A percentile compares a stretch with the other conserved stretches of the same genome.
phyloP scores from a whole-genome alignment of 2,113 vertebrate species.

The Pterocles orientalis region DNA sequence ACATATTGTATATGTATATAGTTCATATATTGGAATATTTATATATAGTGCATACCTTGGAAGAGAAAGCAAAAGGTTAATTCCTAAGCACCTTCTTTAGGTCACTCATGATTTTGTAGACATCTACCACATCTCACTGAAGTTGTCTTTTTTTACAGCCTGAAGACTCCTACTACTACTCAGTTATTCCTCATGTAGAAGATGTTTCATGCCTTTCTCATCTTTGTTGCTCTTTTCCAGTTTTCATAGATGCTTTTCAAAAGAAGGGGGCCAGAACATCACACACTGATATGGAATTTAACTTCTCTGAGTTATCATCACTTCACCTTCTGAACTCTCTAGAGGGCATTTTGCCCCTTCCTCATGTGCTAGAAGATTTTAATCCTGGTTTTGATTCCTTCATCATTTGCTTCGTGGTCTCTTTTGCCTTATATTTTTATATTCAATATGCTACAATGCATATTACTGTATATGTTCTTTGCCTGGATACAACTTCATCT shows the following conservation, averaged over 20 bases:
- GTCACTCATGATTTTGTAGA: background rate
- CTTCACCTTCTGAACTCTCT: background rate
- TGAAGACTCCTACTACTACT: background rate
- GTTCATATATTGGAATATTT: too few species aligned
- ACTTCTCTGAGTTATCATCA: background rate
- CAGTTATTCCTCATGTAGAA: background rate
- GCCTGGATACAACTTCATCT: background rate
- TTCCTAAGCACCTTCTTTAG: background rate
- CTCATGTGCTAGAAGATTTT: background rate
- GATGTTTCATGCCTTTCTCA: background rate
- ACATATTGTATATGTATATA: too few species aligned
- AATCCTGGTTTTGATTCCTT: background rate
- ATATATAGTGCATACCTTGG: too few species aligned
- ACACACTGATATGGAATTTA: background rate
- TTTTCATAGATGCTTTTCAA: background rate
- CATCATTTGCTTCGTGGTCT: background rate
- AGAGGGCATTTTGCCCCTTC: background rate
- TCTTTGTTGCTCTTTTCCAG: background rate
- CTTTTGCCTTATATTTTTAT: background rate
- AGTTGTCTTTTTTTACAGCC: background rate
- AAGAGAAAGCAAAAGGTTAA: background rate
- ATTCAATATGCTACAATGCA: accelerated
- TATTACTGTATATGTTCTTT: background rate
- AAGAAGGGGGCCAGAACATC: background rate
- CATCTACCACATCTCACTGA: background rate